Base-by-base conservation (phyloP, 2,888 invertebrate genomes). In the Xanthorhoe spadicearia region DNA sequence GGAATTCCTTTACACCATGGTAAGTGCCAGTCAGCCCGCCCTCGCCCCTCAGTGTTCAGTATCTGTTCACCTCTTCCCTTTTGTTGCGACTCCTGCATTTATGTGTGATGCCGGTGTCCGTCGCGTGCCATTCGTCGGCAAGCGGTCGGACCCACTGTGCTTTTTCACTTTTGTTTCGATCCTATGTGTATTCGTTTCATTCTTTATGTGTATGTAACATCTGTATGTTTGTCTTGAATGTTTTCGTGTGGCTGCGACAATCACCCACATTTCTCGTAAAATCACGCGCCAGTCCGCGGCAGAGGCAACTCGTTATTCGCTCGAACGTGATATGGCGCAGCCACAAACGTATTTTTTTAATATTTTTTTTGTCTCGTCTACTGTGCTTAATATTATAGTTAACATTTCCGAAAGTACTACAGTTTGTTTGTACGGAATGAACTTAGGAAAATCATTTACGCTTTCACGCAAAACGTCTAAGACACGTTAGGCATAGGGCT, bases 1-100 rank as follows among this genome's bases (percentile, higher is more conserved):
- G 98, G 98, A 98, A 97, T 96, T 97, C 97, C 96, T 98, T 98
- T 97, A 97, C 97, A 96, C 97, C 97, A 96, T 97, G 98, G 98
- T 98, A 98, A 98, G 98, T 98, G 96, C 95, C 96, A 95, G 93
- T 93, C 94, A 93, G 89, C 91, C 93, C 92, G 90, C 93, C 93
- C 93, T 92, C 93, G 92, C 92, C 93, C 93, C 93, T 93, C 92
- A 92, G 92, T 93, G 93, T 93, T 93, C 89, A 91, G 87, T 92
- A 92, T 92, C 88, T 90, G 90, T 92, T 92, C 86, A 89, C 90
- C 89, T 91, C 88, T 90, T 92, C 87, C 87, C 86, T 93, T 93
- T 91, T 86, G 94, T 93, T 93, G 93, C 93, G 77, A 90, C 81
- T 92, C 89, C 92, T 93, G 93, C 94, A 93, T 75, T 90, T 94